A percentile compares a stretch with the other conserved stretches of the same genome.
Conservation (phyloP, 2,113 vertebrate genomes). For the Polypterus senegalus region DNA sequence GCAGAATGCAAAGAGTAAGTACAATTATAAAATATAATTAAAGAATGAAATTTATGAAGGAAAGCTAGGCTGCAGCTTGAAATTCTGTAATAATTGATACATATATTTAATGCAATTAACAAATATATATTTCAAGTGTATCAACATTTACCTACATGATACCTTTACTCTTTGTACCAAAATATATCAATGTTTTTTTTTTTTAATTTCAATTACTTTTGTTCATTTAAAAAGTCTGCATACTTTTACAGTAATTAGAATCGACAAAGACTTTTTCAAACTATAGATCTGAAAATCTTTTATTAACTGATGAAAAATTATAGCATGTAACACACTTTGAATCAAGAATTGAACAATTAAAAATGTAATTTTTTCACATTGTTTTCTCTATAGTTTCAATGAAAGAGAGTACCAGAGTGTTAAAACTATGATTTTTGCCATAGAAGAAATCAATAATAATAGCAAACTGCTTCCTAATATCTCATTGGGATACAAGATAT, state of each 20-base stretch:
- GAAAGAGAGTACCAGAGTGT: background rate
- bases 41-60: background rate
- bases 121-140: no score
- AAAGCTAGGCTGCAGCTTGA: no score
- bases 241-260: no score
- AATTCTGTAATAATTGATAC: no score
- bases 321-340: no score
- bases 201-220: no score
- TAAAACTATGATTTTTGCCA: constrained; percentile 52
- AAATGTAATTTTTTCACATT: background rate
- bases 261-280: no score
- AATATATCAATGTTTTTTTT: no score
- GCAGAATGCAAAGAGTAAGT: constrained; percentile 42
- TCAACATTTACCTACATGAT: no score
- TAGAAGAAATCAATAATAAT: constrained; percentile 51
- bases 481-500: constrained; percentile 49
- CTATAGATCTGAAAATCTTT: background rate
- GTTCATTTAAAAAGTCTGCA: no score
- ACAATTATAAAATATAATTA: background rate
- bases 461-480: constrained; percentile 42
- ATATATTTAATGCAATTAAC: background rate
- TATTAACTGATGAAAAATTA: background rate
- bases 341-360: no score
- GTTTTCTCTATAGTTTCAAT: constrained; percentile 8
- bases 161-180: no score